Conservation (phyloP, 2,797 vertebrate species). For the Melopsittacus undulatus region DNA sequence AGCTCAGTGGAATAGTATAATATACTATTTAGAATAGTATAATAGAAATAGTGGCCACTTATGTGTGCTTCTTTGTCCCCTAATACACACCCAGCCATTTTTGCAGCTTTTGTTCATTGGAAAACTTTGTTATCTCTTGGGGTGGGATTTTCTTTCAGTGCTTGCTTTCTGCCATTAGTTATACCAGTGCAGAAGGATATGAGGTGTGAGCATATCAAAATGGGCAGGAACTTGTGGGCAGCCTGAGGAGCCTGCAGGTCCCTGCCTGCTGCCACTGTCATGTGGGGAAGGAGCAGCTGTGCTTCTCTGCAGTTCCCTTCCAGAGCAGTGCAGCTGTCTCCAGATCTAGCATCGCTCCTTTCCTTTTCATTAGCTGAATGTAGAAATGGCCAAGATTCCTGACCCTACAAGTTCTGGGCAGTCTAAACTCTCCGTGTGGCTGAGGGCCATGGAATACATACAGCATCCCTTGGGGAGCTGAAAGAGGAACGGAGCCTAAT, state of each 20-base stretch:
- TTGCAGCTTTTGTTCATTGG: neutral
- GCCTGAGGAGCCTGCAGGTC: neutral
- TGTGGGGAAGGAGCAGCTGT: neutral
- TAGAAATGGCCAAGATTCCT: conserved; percentile 52
- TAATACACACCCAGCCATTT: neutral
- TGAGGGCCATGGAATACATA: conserved; percentile 33
- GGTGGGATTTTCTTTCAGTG: neutral
- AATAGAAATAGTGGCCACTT: neutral
- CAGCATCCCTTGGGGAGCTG: neutral
- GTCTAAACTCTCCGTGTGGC: neutral
- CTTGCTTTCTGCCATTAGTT: neutral
- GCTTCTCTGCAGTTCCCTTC: neutral
- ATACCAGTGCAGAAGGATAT: neutral
- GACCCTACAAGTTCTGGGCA: conserved; percentile 52
- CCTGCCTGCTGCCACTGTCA: neutral
- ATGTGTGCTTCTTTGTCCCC: neutral
- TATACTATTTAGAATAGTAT: neutral
- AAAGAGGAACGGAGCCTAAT: neutral
- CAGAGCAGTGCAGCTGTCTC: conserved; percentile 15
- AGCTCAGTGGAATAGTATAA: neutral
- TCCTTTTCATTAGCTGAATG: neutral
- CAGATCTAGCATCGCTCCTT: neutral
- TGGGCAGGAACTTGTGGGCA: neutral
- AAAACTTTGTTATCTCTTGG: neutral
- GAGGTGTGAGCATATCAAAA: neutral